Evolutionary conservation across 2,797 vertebrate genomes (phyloP).

Genomic region (Pseudocheirus occidentalis): DNA sequence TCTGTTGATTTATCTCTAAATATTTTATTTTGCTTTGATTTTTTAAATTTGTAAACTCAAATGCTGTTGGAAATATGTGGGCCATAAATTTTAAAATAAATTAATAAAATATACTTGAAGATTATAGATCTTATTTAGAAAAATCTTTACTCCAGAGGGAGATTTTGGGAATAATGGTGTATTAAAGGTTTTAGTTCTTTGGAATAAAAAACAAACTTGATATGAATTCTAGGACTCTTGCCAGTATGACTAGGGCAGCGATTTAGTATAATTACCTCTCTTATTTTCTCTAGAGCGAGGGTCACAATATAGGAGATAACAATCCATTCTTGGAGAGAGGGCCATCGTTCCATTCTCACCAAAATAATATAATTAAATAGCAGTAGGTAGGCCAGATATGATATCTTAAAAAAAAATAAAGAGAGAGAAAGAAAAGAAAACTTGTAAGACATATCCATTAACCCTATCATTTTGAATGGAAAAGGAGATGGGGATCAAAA

Average conservation of each 20-base stretch:
- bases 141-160: background rate
- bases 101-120: background rate
- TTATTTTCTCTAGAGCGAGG: slow-evolving; percentile 94
- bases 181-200: background rate
- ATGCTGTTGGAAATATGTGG: slow-evolving; percentile 21
- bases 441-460: background rate
- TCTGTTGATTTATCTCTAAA: background rate
- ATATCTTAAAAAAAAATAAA: slow-evolving; percentile 84
- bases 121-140: background rate
- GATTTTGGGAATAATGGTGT: background rate
- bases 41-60: slow-evolving; percentile 18
- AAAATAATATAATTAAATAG: slow-evolving; percentile 98
- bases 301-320: slow-evolving; percentile 98
- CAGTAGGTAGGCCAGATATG: slow-evolving; percentile 96
- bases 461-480: background rate
- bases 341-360: slow-evolving; percentile 97
- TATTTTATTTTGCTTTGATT: slow-evolving; percentile 11
- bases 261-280: slow-evolving; percentile 89
- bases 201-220: background rate
- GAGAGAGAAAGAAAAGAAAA: slow-evolving; percentile 32
- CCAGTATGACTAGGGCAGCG: background rate
- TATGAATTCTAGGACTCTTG: background rate
- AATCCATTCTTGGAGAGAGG: slow-evolving; percentile 94
- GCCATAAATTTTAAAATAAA: background rate
- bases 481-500: background rate